phyloP scores from a whole-genome alignment of 2,797 vertebrate species.

The Acridotheres tristis region DNA sequence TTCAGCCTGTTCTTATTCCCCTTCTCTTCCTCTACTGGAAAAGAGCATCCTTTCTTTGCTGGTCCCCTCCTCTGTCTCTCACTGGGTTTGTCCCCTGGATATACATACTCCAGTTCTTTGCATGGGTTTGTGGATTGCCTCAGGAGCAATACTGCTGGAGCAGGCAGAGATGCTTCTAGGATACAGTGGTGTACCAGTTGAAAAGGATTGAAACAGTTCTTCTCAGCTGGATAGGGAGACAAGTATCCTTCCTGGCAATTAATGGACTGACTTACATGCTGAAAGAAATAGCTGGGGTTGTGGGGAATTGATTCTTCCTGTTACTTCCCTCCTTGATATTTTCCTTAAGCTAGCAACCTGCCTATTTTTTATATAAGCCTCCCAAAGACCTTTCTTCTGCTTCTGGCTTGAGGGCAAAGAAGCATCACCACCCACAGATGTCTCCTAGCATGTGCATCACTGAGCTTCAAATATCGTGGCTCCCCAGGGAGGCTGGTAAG shows the following conservation, averaged over 20 bases:
- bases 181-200: background rate
- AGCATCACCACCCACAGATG: background rate
- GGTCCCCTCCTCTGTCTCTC: background rate
- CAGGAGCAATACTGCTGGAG: background rate
- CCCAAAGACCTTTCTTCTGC: background rate
- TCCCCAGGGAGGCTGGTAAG: background rate
- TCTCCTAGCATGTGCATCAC: background rate
- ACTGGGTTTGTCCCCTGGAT: background rate
- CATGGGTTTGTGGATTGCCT: background rate
- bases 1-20: slow-evolving; percentile 23
- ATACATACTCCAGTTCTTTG: background rate
- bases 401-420: background rate
- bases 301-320: background rate
- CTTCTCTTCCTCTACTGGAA: background rate
- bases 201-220: background rate
- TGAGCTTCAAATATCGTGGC: background rate
- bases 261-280: background rate
- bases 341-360: background rate
- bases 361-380: background rate
- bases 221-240: background rate
- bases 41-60: background rate
- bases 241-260: background rate
- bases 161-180: background rate
- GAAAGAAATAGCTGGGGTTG: background rate
- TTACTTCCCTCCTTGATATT: background rate